These are phyloP conservation scores for Phalera bucephala DNA, from an alignment of 2,888 invertebrate genomes.

Conservation along the genomic window DNA sequence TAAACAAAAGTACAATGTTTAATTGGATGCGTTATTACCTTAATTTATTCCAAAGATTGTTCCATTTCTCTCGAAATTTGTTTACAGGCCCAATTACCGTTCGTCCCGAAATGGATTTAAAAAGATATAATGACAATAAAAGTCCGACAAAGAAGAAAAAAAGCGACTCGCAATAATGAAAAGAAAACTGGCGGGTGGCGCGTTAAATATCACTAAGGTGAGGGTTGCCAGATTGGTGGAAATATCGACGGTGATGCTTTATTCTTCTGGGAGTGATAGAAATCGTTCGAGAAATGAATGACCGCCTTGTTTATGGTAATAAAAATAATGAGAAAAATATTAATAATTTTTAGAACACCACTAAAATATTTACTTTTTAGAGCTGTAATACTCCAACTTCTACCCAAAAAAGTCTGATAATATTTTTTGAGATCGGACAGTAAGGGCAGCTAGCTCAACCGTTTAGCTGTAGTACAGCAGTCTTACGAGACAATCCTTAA, in stretches of 20 bases:
- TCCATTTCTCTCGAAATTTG: not conserved
- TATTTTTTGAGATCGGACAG: too few relatives aligned
- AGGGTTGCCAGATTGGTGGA: not conserved
- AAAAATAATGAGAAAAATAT: not conserved
- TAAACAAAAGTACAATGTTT: not conserved
- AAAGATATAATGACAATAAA: conserved; percentile 8
- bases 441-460: too few relatives aligned
- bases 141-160: conserved; percentile 7
- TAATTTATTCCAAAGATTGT: not conserved
- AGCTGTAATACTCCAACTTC: too few relatives aligned
- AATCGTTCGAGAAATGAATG: not conserved
- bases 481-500: too few relatives aligned
- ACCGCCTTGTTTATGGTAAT: not conserved
- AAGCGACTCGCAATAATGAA: conserved; percentile 29
- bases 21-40: not conserved
- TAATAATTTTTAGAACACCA: too few relatives aligned
- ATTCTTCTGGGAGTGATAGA: not conserved
- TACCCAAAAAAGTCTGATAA: too few relatives aligned
- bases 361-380: too few relatives aligned
- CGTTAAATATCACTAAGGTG: conserved; percentile 46
- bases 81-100: conserved; percentile 4
- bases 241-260: not conserved
- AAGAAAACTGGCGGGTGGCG: conserved; percentile 40
- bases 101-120: conserved; percentile 1
- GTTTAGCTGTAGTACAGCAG: too few relatives aligned